phyloP scores from a whole-genome alignment of 2,113 vertebrate genomes.

The Thamnophis sirtalis region DNA sequence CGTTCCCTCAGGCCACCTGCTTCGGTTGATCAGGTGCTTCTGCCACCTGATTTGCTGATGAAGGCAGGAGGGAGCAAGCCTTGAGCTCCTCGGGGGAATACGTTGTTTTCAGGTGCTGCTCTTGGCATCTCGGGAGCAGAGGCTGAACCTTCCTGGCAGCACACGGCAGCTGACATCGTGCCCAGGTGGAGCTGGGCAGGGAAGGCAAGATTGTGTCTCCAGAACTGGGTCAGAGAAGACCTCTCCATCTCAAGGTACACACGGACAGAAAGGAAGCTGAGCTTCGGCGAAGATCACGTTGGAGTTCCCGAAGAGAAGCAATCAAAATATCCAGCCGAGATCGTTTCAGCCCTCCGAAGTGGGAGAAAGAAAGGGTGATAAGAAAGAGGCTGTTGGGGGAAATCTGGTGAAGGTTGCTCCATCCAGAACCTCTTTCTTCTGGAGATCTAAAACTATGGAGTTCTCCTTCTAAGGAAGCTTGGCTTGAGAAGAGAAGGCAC shows the following conservation, averaged over 20 bases:
- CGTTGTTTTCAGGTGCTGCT: not conserved
- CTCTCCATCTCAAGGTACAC: not conserved
- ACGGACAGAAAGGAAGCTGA: conserved; percentile 8
- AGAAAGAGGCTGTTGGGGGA: not conserved
- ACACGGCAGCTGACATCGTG: conserved; percentile 2
- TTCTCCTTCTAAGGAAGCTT: fast-evolving
- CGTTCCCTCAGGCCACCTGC: not conserved
- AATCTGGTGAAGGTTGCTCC: not conserved
- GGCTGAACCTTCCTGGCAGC: not conserved
- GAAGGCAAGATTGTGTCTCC: conserved; percentile 5
- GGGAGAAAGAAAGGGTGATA: not conserved
- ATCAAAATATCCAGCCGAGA: not conserved
- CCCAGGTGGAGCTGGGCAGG: conserved; percentile 23
- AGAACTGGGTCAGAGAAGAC: conserved; percentile 20
- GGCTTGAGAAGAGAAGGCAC: not conserved
- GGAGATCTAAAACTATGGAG: fast-evolving
- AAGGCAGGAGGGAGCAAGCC: not conserved
- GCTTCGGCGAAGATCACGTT: not conserved
- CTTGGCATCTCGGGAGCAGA: conserved; percentile 27
- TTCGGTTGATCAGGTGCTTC: not conserved
- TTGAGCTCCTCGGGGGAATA: not conserved
- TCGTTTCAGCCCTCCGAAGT: not conserved
- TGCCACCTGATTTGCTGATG: not conserved
- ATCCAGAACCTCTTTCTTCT: not conserved
- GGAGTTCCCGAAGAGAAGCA: not conserved